Base-by-base conservation (phyloP, 2,113 vertebrate species). In the Tupaia chinensis region DNA sequence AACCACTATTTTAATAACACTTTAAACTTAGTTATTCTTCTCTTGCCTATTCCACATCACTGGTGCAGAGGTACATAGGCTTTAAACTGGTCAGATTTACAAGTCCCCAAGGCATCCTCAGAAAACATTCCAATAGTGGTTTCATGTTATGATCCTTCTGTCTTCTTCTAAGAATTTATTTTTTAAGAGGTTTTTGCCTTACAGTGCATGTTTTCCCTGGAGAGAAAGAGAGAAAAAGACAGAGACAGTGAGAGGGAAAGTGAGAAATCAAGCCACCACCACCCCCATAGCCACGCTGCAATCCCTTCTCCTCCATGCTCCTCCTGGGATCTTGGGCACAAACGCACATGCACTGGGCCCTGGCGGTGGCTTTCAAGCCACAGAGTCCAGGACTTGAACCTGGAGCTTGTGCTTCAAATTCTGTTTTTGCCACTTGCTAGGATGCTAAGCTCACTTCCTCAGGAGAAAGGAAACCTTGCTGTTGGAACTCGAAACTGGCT, bases 111-210 rank as follows among this genome's bases (percentile, higher is more conserved):
- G 77, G 97, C 96, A 95, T 95, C 91, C 65, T 97, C 93, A 69
- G 77, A 91, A 86, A 68, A 88, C 84, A n/a, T 3, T 44, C 23
- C 7, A 0, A 15, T 1, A 32, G 7, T 5, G 27, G 92, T 54
- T 93, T 98, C 99, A 99, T 88, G 99, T 99, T 95, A 99, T 99
- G 81, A 99, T 99, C 1, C 99, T 99, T 54, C 99, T 99, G 0
- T 99, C 99, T 97, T 99, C 99, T 98, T 99, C 99, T 95, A 99
- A 89, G 0, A 98, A 96, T 77, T 98, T 98, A 32, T 32, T 32
- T 32, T 32, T 32, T 32, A 32, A 32, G 32, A 32, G 32, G 32
- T 32, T 32, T 32, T 32, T 32, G 32, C 32, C 32, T 32, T 32
- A 32, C 2, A 32, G 32, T 32, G 32, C 32, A 32, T 32, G 32